Base-by-base conservation (phyloP, 1,140 invertebrate genomes). In the Sinonovacula constricta region DNA sequence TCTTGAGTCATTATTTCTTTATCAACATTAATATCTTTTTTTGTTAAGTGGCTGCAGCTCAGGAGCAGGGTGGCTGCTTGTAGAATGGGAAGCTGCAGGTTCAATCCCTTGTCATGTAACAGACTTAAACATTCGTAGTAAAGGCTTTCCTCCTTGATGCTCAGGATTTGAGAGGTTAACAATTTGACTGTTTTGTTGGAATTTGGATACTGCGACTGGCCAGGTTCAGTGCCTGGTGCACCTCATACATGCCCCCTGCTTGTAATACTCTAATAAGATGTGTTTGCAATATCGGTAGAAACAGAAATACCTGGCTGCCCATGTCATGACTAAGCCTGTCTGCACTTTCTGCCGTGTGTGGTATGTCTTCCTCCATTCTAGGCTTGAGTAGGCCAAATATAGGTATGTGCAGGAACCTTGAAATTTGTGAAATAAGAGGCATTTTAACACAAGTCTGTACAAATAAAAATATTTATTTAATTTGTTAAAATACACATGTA, bases 391-490 rank as follows among this genome's bases (percentile, higher is more conserved):
- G 15, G 88, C 82, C 22, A 91, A 36, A 30, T 85, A 49, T n/a
- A 89, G 79, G 75, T 87, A 90, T 4, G 90, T 91, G 2, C 78
- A 28, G 10, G 89, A 91, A 34, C 86, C 86, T 87, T 53, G 3
- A 81, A 81, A 22, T 49, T 4, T 30, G 28, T 22, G 28, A 14
- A 24, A 3, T 59, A 24, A 24, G 15, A 12, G 15, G 18, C 18
- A 59, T 59, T 59, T 59, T 3, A 59, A 30, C 18, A 18, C 15
- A 4, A 24, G 28, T 22, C n/a, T 22, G 28, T 59, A 22, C 7
- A 14, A n/a, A n/a, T n/a, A n/a, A n/a, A n/a, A n/a, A n/a, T n/a
- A n/a, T n/a, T n/a, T n/a, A n/a, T n/a, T n/a, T n/a, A n/a, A n/a
- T n/a, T n/a, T n/a, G n/a, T n/a, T n/a, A n/a, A n/a, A n/a, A n/a